Evolutionary conservation across 2,113 vertebrate genomes (phyloP).

Genomic region (Lagopus leucura): DNA sequence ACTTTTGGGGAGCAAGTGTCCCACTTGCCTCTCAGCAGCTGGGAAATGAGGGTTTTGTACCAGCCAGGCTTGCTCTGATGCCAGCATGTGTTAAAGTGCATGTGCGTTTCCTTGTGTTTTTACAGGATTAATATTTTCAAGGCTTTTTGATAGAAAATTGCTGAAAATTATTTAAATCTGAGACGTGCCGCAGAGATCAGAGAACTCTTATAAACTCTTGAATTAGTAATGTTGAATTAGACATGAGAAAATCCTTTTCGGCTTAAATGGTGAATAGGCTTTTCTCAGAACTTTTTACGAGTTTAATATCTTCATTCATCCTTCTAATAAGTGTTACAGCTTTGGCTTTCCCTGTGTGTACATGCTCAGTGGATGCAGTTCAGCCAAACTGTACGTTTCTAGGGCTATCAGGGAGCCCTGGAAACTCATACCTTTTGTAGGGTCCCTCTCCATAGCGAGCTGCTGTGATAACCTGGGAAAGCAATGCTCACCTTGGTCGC

Average conservation of each 20-base stretch:
- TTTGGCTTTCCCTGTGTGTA: background rate
- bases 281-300: constrained; percentile 35
- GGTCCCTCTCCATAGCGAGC: background rate
- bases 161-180: constrained; percentile 54
- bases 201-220: constrained; percentile 22
- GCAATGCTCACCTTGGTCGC: background rate
- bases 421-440: background rate
- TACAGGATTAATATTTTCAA: constrained; percentile 47
- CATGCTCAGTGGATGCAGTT: background rate
- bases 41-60: background rate
- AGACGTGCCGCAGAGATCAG: constrained; percentile 33
- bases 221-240: constrained; percentile 51
- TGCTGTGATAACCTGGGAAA: background rate
- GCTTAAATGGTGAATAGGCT: background rate
- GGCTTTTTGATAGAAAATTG: constrained; percentile 33
- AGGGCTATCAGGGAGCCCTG: background rate
- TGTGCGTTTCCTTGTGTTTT: constrained; percentile 23
- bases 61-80: background rate
- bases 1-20: background rate
- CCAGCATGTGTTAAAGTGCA: background rate
- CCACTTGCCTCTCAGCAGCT: background rate
- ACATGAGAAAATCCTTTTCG: constrained; percentile 25
- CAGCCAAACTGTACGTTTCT: background rate
- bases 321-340: background rate
- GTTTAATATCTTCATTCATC: constrained; percentile 22